phyloP scores from a whole-genome alignment of 1,140 invertebrate genomes.

The Coenobita brevimanus region DNA sequence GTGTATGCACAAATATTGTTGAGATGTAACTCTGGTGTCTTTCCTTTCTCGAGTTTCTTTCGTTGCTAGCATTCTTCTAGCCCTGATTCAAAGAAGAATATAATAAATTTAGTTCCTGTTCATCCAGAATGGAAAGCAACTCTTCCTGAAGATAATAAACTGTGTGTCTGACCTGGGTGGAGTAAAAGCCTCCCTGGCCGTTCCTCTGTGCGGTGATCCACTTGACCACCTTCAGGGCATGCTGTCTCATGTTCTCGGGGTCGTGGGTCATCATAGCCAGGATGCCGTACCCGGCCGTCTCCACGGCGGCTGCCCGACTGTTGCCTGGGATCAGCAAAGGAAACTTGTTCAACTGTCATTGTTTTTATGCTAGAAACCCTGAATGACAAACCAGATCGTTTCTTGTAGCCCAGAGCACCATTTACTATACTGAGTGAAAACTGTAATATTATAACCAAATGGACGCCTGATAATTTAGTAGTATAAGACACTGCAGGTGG shows the following conservation, averaged over 20 bases:
- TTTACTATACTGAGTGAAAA: too few relatives aligned
- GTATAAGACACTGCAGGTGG: too few relatives aligned
- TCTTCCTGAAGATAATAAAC: not conserved
- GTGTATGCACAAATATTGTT: too few relatives aligned
- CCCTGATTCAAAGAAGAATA: not conserved
- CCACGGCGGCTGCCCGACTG: slow-evolving; percentile 40
- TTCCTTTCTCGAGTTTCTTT: too few relatives aligned
- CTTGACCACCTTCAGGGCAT: slow-evolving; percentile 78
- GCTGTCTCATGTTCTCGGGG: slow-evolving; percentile 73
- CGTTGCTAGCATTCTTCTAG: too few relatives aligned
- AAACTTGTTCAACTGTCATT: too few relatives aligned
- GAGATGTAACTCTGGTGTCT: too few relatives aligned
- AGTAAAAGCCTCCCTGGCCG: slow-evolving; percentile 83
- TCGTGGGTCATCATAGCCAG: slow-evolving; percentile 50
- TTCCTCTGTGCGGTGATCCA: slow-evolving; percentile 83
- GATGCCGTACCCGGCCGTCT: slow-evolving; percentile 70
- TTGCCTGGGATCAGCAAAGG: slow-evolving; percentile 28
- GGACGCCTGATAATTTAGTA: too few relatives aligned
- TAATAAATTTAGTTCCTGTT: not conserved
- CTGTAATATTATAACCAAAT: too few relatives aligned
- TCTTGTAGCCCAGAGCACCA: too few relatives aligned
- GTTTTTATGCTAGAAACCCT: too few relatives aligned
- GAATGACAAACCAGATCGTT: too few relatives aligned
- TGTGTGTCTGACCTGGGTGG: slow-evolving; percentile 76
- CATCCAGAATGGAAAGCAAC: not conserved